These are phyloP conservation scores for Romanogobio albipinnatus DNA, from an alignment of 2,113 vertebrate species.

Conservation along the genomic window DNA sequence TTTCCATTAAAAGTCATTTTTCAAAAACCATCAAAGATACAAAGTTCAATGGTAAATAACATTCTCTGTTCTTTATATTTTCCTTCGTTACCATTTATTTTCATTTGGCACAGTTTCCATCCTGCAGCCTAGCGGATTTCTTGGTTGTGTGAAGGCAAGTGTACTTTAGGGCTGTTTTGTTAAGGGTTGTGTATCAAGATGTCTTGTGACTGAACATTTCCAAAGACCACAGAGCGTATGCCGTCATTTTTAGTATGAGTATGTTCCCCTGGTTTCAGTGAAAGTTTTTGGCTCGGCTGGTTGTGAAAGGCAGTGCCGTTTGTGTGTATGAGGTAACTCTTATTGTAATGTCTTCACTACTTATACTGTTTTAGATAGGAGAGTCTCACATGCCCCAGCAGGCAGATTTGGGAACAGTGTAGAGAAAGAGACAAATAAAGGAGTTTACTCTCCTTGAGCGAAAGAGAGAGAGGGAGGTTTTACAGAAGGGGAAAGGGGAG, in stretches of 20 bases:
- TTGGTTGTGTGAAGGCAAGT: slow-evolving; percentile 8
- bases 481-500: slow-evolving; percentile 55
- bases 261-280: slow-evolving; percentile 23
- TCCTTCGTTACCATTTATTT: slow-evolving; percentile 12
- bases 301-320: background rate
- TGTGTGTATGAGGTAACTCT: slow-evolving; percentile 14
- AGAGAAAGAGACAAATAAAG: slow-evolving; percentile 8
- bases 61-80: background rate
- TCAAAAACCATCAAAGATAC: background rate
- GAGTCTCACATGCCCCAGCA: slow-evolving; percentile 55
- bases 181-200: slow-evolving; percentile 37
- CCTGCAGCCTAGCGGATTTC: background rate
- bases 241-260: slow-evolving; percentile 10
- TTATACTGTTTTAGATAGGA: slow-evolving; percentile 54
- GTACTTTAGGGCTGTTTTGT: slow-evolving; percentile 30
- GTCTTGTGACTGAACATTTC: slow-evolving; percentile 16
- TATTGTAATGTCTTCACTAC: slow-evolving; percentile 39
- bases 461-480: slow-evolving; percentile 32
- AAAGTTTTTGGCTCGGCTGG: slow-evolving; percentile 8
- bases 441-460: slow-evolving; percentile 14
- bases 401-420: slow-evolving; percentile 45
- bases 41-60: background rate
- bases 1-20: slow-evolving; percentile 2
- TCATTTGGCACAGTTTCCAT: background rate
- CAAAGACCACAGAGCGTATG: slow-evolving; percentile 4